Conservation (phyloP, 2,888 invertebrate genomes). For the Chloroclysta siterata region DNA sequence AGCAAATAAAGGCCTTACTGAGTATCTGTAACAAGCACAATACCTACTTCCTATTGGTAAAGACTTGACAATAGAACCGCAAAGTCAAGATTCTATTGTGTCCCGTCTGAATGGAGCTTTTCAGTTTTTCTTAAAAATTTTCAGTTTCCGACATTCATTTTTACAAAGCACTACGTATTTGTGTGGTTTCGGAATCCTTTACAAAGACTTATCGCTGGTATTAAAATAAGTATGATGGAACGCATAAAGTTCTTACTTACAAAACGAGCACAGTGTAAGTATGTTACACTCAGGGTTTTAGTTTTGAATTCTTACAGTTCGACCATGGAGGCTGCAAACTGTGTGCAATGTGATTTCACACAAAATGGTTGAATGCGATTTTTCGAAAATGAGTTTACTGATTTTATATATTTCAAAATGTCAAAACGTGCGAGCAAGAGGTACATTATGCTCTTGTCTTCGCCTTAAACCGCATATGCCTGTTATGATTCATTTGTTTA, state of each 20-base stretch:
- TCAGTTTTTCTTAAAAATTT: constrained; percentile 24
- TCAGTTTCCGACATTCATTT: constrained; percentile 20
- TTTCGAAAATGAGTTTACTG: too few species aligned
- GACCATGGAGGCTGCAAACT: too few species aligned
- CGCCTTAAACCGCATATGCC: too few species aligned
- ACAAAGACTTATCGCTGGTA: neutral
- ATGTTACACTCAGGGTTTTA: too few species aligned
- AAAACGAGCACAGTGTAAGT: neutral
- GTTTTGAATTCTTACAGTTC: too few species aligned
- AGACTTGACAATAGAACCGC: constrained; percentile 16
- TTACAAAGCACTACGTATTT: constrained; percentile 22
- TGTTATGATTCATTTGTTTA: too few species aligned
- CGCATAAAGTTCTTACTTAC: too few species aligned
- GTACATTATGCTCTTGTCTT: too few species aligned
- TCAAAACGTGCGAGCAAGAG: too few species aligned
- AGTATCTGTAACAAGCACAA: constrained; percentile 14
- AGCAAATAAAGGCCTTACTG: neutral
- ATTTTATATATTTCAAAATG: too few species aligned
- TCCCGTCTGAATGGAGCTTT: constrained; percentile 16
- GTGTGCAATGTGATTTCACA: too few species aligned
- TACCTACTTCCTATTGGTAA: constrained; percentile 14
- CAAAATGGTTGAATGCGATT: too few species aligned
- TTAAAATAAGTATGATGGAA: constrained; percentile 3
- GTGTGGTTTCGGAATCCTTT: constrained; percentile 12
- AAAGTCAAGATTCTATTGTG: constrained; percentile 29